A percentile compares a stretch with the other conserved stretches of the same genome.
Evolutionary conservation across 2,113 vertebrate species (phyloP).

Genomic region (Mesembrinibis cayennensis): DNA sequence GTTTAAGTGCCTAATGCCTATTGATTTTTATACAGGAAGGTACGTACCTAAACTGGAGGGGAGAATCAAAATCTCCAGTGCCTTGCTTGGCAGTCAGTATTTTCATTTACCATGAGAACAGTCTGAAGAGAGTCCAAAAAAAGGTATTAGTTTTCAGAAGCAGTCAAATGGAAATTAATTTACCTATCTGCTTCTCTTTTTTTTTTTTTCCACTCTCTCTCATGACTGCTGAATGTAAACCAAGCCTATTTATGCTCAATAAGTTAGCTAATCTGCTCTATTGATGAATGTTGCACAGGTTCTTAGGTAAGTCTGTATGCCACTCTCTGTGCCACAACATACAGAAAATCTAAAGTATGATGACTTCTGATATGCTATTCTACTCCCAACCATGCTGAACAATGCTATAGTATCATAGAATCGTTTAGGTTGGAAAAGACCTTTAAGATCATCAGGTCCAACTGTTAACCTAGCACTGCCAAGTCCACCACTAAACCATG

Average conservation of each 20-base stretch:
- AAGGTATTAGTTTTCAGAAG: neutral
- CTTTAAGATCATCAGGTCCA: no score
- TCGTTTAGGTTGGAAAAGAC: no score
- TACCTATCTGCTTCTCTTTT: neutral
- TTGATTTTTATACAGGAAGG: constrained; percentile 32
- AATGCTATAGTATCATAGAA: neutral
- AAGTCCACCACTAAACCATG: no score
- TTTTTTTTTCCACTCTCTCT: neutral
- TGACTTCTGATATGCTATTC: neutral
- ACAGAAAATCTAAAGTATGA: neutral
- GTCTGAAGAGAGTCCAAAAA: constrained; percentile 17
- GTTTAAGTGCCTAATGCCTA: constrained; percentile 4
- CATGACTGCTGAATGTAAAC: neutral
- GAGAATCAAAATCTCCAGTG: neutral
- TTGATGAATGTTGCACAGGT: neutral
- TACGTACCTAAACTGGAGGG: neutral
- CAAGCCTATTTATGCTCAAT: neutral
- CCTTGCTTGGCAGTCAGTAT: neutral
- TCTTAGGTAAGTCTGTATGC: neutral
- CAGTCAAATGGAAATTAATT: constrained; percentile 38
- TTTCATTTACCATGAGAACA: constrained; percentile 43
- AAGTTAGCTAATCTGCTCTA: neutral
- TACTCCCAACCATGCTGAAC: neutral
- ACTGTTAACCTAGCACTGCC: no score
- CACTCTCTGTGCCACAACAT: neutral